Conservation (phyloP, 2,888 invertebrate species). For the Pyrgus malvae region DNA sequence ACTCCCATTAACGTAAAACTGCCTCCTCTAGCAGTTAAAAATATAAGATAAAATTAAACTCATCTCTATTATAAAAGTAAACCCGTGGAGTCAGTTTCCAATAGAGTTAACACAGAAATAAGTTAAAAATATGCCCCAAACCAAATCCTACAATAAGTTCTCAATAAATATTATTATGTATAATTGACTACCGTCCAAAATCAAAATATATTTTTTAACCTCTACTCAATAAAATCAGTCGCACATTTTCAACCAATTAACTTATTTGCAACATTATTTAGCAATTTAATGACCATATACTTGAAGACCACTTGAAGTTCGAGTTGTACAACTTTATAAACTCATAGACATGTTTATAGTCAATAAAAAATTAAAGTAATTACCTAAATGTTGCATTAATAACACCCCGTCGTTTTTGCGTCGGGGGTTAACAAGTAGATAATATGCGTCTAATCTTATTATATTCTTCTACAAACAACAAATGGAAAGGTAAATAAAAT, state of each 20-base stretch:
- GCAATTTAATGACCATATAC: too few relatives aligned
- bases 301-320: too few relatives aligned
- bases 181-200: slow-evolving; percentile 21
- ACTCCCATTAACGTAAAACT: slow-evolving; percentile 51
- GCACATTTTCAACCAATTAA: not conserved
- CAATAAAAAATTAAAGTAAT: too few relatives aligned
- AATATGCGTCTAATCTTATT: too few relatives aligned
- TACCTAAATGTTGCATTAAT: too few relatives aligned
- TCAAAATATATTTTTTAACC: slow-evolving; percentile 7
- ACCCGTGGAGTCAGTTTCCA: slow-evolving; percentile 47
- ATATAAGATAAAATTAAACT: slow-evolving; percentile 41
- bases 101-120: slow-evolving; percentile 31
- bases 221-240: not conserved
- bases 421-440: too few relatives aligned
- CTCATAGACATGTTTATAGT: too few relatives aligned
- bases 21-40: slow-evolving; percentile 51
- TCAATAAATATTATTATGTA: slow-evolving; percentile 18
- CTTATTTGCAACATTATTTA: too few relatives aligned
- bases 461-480: too few relatives aligned
- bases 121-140: slow-evolving; percentile 12
- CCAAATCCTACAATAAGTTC: not conserved
- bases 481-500: too few relatives aligned
- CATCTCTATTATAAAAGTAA: slow-evolving; percentile 38
- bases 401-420: too few relatives aligned
- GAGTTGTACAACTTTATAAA: too few relatives aligned